Evolutionary conservation across 2,113 vertebrate genomes (phyloP), one percentile per base, ranked within the genome.

Genomic region (Gallinago jamesoni): DNA sequence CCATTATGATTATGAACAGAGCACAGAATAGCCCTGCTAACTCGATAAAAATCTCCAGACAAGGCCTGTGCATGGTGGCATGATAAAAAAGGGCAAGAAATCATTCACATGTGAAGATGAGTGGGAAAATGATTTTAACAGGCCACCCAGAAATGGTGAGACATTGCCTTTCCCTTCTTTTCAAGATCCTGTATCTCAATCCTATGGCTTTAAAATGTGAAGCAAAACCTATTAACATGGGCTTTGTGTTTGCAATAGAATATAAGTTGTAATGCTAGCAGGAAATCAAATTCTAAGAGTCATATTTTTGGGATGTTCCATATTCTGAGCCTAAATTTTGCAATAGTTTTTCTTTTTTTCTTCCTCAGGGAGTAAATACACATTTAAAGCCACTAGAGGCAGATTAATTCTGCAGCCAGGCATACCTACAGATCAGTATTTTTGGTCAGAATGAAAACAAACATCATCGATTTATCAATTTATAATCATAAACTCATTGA

Each of bases 371-470:
- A 95, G 75, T 94, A 97, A 97, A 95, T 93, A 90, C 79, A 74
- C 84, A 95, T 87, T 76, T 94, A 94, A 57, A 96, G 60, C 60
- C 91, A 76, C 60, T 80, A 91, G 79, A 96, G 56, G 79, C 53
- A 91, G 93, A 78, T 89, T 94, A 97, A 94, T 96, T 94, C 84
- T 94, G 59, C 64, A 97, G 50, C 68, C 91, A 96, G 63, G 27
- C 83, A 94, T 84, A 92, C 57, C 91, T 92, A 87, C 82, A 95
- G 88, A 95, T 63, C 63, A 89, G 83, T 90, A 86, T 76, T 94
- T 97, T 95, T 75, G 9, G 53, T 53, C 21, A 85, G 39, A 45
- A 87, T 83, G 84, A 94, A 95, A 84, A 81, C 69, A 95, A 92
- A 28, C 25, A 87, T 72, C 53, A 83, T 85, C 73, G 59, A 91